Conservation (phyloP, 2,113 vertebrate genomes). For the Spea multiplicata region DNA sequence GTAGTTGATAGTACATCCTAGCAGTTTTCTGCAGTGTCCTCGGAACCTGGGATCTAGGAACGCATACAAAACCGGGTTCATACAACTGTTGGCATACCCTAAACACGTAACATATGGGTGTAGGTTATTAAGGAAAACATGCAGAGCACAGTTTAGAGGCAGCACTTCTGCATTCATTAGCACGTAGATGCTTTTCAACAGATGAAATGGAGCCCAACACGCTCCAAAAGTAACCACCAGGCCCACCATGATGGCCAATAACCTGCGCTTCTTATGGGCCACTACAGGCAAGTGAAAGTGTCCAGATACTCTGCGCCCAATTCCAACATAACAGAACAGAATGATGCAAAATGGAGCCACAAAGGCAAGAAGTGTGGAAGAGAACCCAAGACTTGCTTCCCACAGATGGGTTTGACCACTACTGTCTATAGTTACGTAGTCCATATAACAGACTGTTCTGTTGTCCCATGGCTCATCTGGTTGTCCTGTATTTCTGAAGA, state of each 20-base stretch:
- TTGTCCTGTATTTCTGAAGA: constrained; percentile 67
- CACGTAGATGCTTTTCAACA: constrained; percentile 84
- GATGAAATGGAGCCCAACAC: constrained; percentile 91
- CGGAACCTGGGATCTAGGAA: constrained; percentile 86
- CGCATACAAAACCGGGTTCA: constrained; percentile 92
- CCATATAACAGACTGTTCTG: constrained; percentile 84
- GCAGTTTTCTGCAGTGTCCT: constrained; percentile 67
- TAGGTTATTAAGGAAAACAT: constrained; percentile 75
- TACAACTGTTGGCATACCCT: constrained; percentile 92
- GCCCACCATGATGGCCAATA: constrained; percentile 83
- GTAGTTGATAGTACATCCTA: constrained; percentile 49
- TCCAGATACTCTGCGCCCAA: constrained; percentile 78
- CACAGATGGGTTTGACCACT: constrained; percentile 72
- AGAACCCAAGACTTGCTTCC: constrained; percentile 81
- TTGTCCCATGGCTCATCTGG: constrained; percentile 31
- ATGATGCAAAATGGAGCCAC: constrained; percentile 80
- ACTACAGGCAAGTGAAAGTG: constrained; percentile 76
- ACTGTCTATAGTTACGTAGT: constrained; percentile 76
- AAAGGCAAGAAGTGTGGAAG: constrained; percentile 86
- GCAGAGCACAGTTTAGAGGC: constrained; percentile 79
- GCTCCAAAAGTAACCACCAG: constrained; percentile 86
- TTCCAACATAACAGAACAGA: constrained; percentile 86
- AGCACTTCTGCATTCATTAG: constrained; percentile 79
- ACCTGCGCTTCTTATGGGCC: constrained; percentile 75
- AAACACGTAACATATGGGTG: constrained; percentile 88